These are phyloP conservation scores for Zootoca vivipara DNA, from an alignment of 2,113 vertebrate genomes.

Conservation along the genomic window DNA sequence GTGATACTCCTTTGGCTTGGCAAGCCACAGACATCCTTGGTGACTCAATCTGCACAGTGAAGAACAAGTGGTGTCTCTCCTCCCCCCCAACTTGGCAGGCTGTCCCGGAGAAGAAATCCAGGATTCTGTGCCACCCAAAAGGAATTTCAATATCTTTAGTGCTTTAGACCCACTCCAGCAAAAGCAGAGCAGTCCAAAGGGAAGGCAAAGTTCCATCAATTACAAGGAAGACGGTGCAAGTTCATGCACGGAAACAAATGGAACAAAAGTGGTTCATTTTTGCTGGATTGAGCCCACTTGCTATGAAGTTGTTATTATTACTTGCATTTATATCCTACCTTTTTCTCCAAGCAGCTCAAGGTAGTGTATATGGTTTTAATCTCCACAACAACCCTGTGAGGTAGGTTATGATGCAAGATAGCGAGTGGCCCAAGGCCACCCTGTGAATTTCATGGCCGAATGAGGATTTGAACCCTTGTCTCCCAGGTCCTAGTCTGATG, in stretches of 20 bases:
- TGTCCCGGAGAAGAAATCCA: neutral
- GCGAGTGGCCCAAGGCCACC: too few species aligned
- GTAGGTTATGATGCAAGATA: too few species aligned
- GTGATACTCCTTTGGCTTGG: neutral
- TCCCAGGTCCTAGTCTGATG: too few species aligned
- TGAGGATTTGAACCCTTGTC: too few species aligned
- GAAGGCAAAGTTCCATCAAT: neutral
- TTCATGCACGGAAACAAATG: neutral
- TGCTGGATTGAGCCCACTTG: neutral
- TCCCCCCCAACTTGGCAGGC: neutral
- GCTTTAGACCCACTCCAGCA: neutral
- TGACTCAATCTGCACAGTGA: neutral
- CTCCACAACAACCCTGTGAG: too few species aligned
- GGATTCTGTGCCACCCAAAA: neutral
- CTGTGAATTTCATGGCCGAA: too few species aligned
- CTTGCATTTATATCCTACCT: too few species aligned
- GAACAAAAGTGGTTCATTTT: neutral
- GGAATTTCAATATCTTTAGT: neutral
- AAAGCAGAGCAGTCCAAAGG: too few species aligned
- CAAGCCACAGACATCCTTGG: neutral
- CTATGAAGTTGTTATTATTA: too few species aligned
- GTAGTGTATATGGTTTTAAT: too few species aligned
- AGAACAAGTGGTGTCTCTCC: neutral
- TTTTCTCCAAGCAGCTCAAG: too few species aligned
- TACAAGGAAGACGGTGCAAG: neutral